Evolutionary conservation across 2,888 invertebrate species (phyloP), one percentile per base, ranked within the genome.

Genomic region (Drosophila ustulata): DNA sequence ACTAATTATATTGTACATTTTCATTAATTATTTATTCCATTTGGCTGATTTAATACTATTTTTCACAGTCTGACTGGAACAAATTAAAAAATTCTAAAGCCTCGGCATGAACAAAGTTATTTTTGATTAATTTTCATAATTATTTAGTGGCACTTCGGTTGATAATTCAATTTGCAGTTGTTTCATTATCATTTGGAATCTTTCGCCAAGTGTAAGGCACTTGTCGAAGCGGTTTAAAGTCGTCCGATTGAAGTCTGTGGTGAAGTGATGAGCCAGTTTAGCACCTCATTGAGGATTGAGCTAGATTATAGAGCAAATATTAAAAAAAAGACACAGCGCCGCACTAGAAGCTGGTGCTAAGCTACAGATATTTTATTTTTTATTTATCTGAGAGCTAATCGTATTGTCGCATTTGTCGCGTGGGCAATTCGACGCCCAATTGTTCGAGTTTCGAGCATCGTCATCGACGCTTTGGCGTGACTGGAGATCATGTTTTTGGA

Each of bases 401-500:
- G 51, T 26, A 13, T 9, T 39, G 39, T 45, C n/a, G 52, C 11
- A 7, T 26, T 58, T 53, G 61, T 65, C 62, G 67, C 66, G 78
- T 72, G 74, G 82, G 84, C 62, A 62, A 66, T 63, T 39, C 26
- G 30, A 50, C 63, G 57, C 53, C 66, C 63, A 75, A 82, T 74
- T 81, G 61, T 68, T 66, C 66, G 68, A 68, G 64, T 58, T 43
- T 64, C 28, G 50, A 32, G 49, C 51, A 41, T 47, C 25, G 64
- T 41, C 47, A 58, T 57, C 49, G 63, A 41, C 18, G 66, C 47
- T 46, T 63, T 47, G 57, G 67, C 82, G 82, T 82, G 80, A 82
- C 80, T 78, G 26, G 34, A 28, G 55, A 78, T 57, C 71, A 56
- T 78, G 72, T 75, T 74, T 76, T 70, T 66, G 78, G 78, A 63